Percentiles rank a stretch among this genome's conserved stretches.
Evolutionary conservation across 2,797 vertebrate species (phyloP).

Genomic region (Onychomys torridus): DNA sequence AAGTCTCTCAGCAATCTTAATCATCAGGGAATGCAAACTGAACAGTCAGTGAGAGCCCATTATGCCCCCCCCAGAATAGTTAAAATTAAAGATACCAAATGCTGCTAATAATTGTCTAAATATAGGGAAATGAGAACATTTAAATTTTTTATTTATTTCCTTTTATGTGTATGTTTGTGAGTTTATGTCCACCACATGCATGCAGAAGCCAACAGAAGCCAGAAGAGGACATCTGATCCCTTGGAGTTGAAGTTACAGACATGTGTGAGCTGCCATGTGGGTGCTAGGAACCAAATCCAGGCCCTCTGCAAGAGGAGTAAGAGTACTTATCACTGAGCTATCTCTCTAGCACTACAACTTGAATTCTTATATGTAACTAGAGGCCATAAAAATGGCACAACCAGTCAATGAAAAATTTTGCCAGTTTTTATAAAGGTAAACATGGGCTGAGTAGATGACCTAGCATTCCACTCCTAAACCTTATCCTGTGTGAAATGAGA

Average conservation of each 20-base stretch:
- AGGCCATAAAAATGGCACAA: slow-evolving; percentile 14
- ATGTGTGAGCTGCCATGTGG: neutral
- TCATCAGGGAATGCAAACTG: neutral
- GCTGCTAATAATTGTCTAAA: neutral
- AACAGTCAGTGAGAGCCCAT: neutral
- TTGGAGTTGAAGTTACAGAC: neutral
- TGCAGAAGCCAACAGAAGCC: neutral
- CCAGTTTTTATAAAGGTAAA: slow-evolving; percentile 35
- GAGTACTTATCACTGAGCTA: neutral
- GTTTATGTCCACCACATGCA: neutral
- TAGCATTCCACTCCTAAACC: neutral
- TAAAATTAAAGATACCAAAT: slow-evolving; percentile 33
- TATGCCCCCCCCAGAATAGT: neutral
- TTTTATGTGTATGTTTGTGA: neutral
- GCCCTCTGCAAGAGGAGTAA: neutral
- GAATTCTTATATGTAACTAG: neutral
- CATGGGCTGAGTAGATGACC: neutral
- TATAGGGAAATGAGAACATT: neutral
- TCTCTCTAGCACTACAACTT: neutral
- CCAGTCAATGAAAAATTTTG: neutral
- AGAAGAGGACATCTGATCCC: neutral
- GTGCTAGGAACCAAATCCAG: neutral
- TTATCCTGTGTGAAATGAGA: slow-evolving; percentile 15
- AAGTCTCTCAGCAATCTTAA: neutral
- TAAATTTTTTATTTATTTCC: neutral